Evolutionary conservation across 1,140 invertebrate genomes (phyloP), one percentile per base, ranked within the genome.

Genomic region (Drosophila chauvacae): DNA sequence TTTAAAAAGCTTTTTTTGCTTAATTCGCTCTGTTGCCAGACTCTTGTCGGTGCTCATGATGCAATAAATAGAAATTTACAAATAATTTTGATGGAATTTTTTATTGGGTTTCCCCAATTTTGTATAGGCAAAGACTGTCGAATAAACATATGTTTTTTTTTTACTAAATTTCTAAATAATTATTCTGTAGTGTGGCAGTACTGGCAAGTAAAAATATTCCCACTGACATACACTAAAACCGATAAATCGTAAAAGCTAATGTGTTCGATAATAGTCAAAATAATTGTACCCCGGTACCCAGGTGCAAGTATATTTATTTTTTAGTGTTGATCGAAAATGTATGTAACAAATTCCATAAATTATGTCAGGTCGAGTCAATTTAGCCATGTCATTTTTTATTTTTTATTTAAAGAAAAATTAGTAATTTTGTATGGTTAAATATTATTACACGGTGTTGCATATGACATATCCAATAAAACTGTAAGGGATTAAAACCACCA

Each of bases 41-140:
- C 14, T 33, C 3, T 16, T 23, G 2, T 18, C 3, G 2, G n/a
- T 11, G 28, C 13, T 35, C 62, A 65, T 65, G 33, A 35, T 57
- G 20, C 13, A 23, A 26, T n/a, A 51, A 18, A 33, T 35, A 14
- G 1, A 23, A 42, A 23, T n/a, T 14, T 16, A 18, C 39, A 26
- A 14, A 26, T 11, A 62, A 62, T 65, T 65, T 65, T 10, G 28
- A 62, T 7, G 0, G 11, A 59, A 30, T 28, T 61, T 61, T 11
- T n/a, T 4, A 33, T 41, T 33, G 33, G 20, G 20, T 37, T 55
- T 55, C 18, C 53, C 35, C 9, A 41, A 56, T 26, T 56, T 56
- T 7, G 7, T 3, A 16, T 4, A 23, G 9, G 18, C 3, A 6
- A 5, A 16, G 14, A 26, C 20, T 39, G 51, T 37, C 33, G 14